Evolutionary conservation across 2,888 invertebrate species (phyloP).

Genomic region (Halocaridina rubra): DNA sequence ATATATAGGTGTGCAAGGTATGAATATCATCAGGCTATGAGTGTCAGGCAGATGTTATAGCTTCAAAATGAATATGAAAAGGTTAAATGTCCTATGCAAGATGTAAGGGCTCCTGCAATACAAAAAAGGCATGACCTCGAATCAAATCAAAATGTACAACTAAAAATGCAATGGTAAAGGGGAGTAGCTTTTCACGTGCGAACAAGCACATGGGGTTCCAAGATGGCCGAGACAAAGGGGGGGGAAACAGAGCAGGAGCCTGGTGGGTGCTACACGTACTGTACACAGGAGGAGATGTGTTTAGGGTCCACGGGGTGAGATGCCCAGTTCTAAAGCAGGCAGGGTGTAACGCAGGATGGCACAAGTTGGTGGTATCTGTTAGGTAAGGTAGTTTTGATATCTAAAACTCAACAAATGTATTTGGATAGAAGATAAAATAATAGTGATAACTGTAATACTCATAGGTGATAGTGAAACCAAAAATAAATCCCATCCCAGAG

Average conservation of each 20-base stretch:
- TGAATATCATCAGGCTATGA: constrained; percentile 40
- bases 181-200: constrained; percentile 43
- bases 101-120: constrained; percentile 32
- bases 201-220: constrained; percentile 48
- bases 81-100: constrained; percentile 41
- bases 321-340: constrained; percentile 54
- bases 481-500: constrained; percentile 35
- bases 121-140: constrained; percentile 35
- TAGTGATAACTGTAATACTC: constrained; percentile 1
- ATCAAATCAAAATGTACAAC: constrained; percentile 41
- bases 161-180: constrained; percentile 17
- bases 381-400: constrained; percentile 47
- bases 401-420: constrained; percentile 32
- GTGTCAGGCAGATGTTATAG: constrained; percentile 46
- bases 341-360: constrained; percentile 53
- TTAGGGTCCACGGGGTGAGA: constrained; percentile 54
- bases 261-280: constrained; percentile 55
- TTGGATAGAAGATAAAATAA: constrained; percentile 10
- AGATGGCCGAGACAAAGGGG: constrained; percentile 14
- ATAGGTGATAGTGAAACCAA: constrained; percentile 28
- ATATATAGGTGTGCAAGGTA: constrained; percentile 41
- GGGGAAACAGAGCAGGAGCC: constrained; percentile 24
- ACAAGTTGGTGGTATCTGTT: constrained; percentile 54
- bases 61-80: constrained; percentile 35
- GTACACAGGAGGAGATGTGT: constrained; percentile 51